Percentiles rank a stretch among this genome's conserved stretches.
Evolutionary conservation across 2,797 vertebrate genomes (phyloP).

Genomic region (Sciurus vulgaris): DNA sequence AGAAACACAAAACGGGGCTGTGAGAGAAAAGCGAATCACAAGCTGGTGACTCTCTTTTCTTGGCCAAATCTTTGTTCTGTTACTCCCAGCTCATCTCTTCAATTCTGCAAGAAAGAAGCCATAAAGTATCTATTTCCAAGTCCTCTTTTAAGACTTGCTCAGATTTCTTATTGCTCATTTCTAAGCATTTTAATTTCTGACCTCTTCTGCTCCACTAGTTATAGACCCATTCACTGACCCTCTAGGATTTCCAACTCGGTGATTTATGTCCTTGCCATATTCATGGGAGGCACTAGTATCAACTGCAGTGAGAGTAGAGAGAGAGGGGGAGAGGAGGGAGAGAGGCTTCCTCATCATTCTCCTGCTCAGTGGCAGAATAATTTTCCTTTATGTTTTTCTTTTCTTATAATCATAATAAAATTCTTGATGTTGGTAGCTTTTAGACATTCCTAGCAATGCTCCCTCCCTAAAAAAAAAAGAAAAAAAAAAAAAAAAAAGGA

Average conservation of each 20-base stretch:
- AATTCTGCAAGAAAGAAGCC: constrained; percentile 26
- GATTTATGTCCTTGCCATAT: constrained; percentile 83
- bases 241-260: constrained; percentile 83
- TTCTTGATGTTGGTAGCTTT: constrained; percentile 41
- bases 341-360: constrained; percentile 39
- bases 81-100: constrained; percentile 40
- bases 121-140: constrained; percentile 80
- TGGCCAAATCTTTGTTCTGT: constrained; percentile 68
- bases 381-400: constrained; percentile 64
- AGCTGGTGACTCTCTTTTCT: constrained; percentile 42
- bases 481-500: neutral
- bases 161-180: constrained; percentile 83
- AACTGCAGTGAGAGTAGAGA: neutral
- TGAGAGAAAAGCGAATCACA: constrained; percentile 36
- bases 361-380: neutral
- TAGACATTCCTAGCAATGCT: neutral
- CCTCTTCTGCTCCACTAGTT: constrained; percentile 86
- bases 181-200: constrained; percentile 87
- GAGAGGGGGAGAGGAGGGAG: neutral
- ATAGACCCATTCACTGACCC: constrained; percentile 84
- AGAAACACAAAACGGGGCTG: neutral
- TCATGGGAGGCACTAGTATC: constrained; percentile 76
- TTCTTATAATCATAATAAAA: constrained; percentile 38
- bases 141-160: constrained; percentile 78
- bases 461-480: neutral